Percentiles rank a stretch among this genome's conserved stretches.
phyloP scores from a whole-genome alignment of 2,797 vertebrate genomes.

The Amniataba percoides region DNA sequence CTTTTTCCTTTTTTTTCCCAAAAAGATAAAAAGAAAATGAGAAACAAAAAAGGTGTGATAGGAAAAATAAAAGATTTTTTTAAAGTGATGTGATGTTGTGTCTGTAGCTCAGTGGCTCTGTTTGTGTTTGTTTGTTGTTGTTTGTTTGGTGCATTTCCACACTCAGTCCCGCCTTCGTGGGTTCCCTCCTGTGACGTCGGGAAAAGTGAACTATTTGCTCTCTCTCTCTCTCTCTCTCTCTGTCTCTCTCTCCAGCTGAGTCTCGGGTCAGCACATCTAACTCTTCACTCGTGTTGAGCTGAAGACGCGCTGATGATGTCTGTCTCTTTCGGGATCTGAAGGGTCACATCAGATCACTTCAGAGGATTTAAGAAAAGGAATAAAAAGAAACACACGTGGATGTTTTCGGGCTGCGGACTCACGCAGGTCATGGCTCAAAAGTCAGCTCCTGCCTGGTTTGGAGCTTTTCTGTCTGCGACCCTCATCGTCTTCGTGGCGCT shows the following conservation, averaged over 20 bases:
- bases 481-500: slow-evolving; percentile 30
- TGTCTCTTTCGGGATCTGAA: slow-evolving; percentile 4
- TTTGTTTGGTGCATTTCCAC: not conserved
- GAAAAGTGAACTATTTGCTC: slow-evolving; percentile 33
- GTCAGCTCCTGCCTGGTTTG: slow-evolving; percentile 38
- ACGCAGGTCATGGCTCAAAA: slow-evolving; percentile 62
- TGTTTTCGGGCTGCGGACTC: not conserved
- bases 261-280: slow-evolving; percentile 37
- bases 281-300: not conserved
- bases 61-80: not conserved
- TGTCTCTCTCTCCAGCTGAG: not conserved
- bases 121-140: not conserved
- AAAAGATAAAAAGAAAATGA: not conserved
- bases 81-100: not conserved
- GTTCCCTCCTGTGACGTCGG: slow-evolving; percentile 65
- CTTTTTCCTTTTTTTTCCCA: no score
- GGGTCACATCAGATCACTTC: not conserved
- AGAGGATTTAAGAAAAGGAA: no score
- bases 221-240: not conserved
- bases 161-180: slow-evolving; percentile 64
- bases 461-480: slow-evolving; percentile 45
- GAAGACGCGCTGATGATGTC: slow-evolving; percentile 49
- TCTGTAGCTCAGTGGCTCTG: not conserved
- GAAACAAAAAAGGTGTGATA: not conserved
- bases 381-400: not conserved